Evolutionary conservation across 2,113 vertebrate genomes (phyloP).

Genomic region (Notarius lentiginosus): DNA sequence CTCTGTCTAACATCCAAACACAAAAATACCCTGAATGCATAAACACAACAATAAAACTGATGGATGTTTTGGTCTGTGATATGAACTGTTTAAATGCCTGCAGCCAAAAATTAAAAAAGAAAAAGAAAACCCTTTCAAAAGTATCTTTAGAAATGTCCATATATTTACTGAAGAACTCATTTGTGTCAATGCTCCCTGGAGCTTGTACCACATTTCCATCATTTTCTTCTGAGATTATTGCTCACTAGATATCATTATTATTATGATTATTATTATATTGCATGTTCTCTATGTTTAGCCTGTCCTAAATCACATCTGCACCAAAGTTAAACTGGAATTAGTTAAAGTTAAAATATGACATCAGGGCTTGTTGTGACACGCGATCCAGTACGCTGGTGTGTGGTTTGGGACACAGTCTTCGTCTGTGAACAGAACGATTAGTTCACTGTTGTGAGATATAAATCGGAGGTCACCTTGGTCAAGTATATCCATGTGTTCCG

Average conservation of each 20-base stretch:
- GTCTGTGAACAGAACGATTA: slow-evolving; percentile 15
- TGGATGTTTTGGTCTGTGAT: neutral
- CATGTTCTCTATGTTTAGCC: neutral
- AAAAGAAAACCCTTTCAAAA: neutral
- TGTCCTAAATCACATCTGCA: neutral
- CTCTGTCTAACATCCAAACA: neutral
- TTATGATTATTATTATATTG: no score
- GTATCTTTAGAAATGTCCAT: neutral
- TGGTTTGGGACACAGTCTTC: neutral
- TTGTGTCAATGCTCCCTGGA: neutral
- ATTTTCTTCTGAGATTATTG: neutral
- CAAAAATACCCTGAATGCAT: neutral
- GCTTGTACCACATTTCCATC: neutral
- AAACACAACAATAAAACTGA: slow-evolving; percentile 1
- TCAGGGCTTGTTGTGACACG: neutral
- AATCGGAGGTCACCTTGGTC: slow-evolving; percentile 47
- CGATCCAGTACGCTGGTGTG: neutral
- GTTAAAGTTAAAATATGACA: neutral
- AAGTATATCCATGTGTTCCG: slow-evolving; percentile 7
- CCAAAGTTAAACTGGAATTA: neutral
- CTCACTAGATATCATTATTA: neutral
- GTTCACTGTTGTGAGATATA: slow-evolving; percentile 9
- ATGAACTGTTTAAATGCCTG: neutral
- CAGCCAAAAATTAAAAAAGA: neutral
- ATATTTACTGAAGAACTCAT: neutral